Evolutionary conservation across 2,888 invertebrate species (phyloP).

Genomic region (Lasioglossum lativentre): DNA sequence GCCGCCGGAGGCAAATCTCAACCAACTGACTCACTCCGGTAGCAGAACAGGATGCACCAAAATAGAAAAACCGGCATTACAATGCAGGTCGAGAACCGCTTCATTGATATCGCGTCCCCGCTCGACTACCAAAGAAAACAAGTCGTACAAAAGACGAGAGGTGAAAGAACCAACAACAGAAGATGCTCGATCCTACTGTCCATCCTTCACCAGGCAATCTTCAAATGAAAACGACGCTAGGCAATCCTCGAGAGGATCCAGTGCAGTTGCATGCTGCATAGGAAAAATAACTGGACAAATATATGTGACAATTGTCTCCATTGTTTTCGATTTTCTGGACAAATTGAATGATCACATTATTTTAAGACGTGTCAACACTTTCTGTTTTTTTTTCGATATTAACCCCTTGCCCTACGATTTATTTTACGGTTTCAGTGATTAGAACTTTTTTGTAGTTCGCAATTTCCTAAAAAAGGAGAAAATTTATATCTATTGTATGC

Average conservation of each 20-base stretch:
- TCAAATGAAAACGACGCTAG: slow-evolving; percentile 80
- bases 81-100: slow-evolving; percentile 10
- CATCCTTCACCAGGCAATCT: slow-evolving; percentile 74
- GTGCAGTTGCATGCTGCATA: background rate
- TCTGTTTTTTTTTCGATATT: no score
- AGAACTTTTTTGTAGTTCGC: no score
- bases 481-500: no score
- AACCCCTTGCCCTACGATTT: no score
- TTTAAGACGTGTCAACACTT: no score
- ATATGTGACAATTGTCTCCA: no score
- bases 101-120: background rate
- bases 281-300: background rate
- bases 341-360: no score
- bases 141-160: background rate
- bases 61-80: slow-evolving; percentile 1
- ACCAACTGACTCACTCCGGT: background rate
- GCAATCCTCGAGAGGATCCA: slow-evolving; percentile 73
- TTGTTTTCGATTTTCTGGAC: no score
- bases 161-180: slow-evolving; percentile 27
- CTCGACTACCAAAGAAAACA: background rate
- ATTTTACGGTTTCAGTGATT: no score
- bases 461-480: no score
- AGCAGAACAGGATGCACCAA: background rate
- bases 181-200: slow-evolving; percentile 76
- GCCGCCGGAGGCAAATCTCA: background rate